Conservation (phyloP, 2,113 vertebrate genomes). For the Sitta europaea region DNA sequence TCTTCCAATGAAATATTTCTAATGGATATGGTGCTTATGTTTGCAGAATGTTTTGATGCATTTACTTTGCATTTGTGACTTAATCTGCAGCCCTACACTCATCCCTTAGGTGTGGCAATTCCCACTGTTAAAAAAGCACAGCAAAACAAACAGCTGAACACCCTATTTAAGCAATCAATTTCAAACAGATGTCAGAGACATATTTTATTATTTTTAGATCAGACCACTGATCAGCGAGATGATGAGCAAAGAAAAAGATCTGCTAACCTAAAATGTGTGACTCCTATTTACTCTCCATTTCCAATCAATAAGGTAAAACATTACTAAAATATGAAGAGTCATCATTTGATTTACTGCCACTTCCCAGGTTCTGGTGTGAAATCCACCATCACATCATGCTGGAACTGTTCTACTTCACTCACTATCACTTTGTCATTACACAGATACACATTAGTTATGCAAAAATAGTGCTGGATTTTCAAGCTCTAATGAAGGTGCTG, state of each 20-base stretch:
- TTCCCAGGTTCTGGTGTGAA: constrained; percentile 11
- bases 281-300: constrained; percentile 34
- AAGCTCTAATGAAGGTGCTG: background rate
- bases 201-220: constrained; percentile 62
- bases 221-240: constrained; percentile 40
- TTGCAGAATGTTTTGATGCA: constrained; percentile 23
- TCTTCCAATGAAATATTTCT: background rate
- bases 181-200: constrained; percentile 46
- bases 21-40: constrained; percentile 16
- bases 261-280: constrained; percentile 15
- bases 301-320: constrained; percentile 49
- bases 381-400: background rate
- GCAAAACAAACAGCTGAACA: constrained; percentile 30
- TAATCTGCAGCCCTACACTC: background rate
- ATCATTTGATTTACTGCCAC: constrained; percentile 17
- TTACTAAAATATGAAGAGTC: constrained; percentile 42
- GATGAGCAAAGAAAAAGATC: constrained; percentile 48
- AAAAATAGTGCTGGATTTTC: constrained; percentile 12
- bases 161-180: constrained; percentile 44
- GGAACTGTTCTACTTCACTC: constrained; percentile 17
- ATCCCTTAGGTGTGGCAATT: constrained; percentile 23
- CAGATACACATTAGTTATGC: constrained; percentile 12
- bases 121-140: constrained; percentile 12
- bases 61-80: constrained; percentile 30
- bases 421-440: background rate